These are phyloP conservation scores for Tuta absoluta DNA, from an alignment of 2,888 invertebrate species.

Conservation along the genomic window DNA sequence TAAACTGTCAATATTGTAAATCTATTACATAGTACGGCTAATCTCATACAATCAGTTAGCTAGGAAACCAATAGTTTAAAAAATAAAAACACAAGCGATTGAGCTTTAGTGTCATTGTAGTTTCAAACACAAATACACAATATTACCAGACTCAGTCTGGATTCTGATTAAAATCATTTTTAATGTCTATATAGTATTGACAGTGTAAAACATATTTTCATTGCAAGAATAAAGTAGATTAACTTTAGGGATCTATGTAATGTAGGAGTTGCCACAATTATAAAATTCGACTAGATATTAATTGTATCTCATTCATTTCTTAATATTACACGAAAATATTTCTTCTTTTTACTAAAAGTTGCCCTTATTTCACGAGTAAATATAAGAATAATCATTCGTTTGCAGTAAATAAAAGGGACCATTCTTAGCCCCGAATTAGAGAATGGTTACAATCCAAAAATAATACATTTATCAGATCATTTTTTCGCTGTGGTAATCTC, in stretches of 20 bases:
- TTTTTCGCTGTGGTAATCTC: slow-evolving; percentile 64
- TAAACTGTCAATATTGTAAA: background rate
- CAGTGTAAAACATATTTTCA: background rate
- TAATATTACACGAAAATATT: slow-evolving; percentile 19
- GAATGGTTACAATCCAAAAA: slow-evolving; percentile 10
- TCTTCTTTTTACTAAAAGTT: slow-evolving; percentile 1
- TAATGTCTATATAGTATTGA: background rate
- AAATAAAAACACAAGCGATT: too few relatives aligned
- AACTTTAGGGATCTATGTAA: background rate
- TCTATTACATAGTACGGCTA: background rate
- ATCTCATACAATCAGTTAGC: background rate
- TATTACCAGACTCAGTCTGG: too few relatives aligned
- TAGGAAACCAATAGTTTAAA: background rate
- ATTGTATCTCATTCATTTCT: slow-evolving; percentile 13
- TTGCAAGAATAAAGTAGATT: background rate
- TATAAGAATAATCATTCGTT: background rate
- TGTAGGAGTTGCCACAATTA: slow-evolving; percentile 3
- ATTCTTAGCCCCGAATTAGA: background rate
- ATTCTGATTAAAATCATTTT: background rate
- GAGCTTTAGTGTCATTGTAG: background rate
- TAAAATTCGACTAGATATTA: slow-evolving; percentile 25
- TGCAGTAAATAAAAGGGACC: background rate
- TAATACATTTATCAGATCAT: slow-evolving; percentile 37
- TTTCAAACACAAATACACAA: too few relatives aligned
- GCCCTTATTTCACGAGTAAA: background rate